Evolutionary conservation across 1,140 invertebrate genomes (phyloP).

Genomic region (Stegodyphus dumicola): DNA sequence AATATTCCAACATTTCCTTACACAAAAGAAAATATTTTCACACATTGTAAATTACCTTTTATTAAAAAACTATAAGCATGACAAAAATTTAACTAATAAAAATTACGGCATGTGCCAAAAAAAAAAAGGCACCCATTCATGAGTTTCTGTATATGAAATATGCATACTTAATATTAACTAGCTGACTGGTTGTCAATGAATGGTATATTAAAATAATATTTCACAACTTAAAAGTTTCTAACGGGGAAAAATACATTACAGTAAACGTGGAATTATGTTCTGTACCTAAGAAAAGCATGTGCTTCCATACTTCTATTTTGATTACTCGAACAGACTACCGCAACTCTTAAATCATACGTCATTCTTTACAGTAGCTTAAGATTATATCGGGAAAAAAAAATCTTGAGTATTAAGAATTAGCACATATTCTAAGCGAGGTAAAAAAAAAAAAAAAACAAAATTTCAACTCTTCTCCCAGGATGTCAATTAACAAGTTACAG

Average conservation of each 20-base stretch:
- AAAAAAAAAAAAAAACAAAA: too few relatives aligned
- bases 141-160: neutral
- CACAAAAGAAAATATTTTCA: too few relatives aligned
- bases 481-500: too few relatives aligned
- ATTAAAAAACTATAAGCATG: too few relatives aligned
- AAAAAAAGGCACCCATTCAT: neutral
- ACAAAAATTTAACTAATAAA: neutral
- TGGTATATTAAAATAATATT: neutral
- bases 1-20: too few relatives aligned
- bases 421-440: too few relatives aligned
- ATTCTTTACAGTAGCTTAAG: constrained; percentile 45
- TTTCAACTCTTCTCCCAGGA: too few relatives aligned
- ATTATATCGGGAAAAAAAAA: too few relatives aligned
- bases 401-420: too few relatives aligned
- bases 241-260: neutral
- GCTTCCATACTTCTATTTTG: constrained; percentile 99
- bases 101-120: neutral
- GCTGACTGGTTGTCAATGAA: neutral
- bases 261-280: neutral
- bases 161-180: neutral
- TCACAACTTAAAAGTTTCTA: neutral
- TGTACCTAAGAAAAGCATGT: constrained; percentile 88
- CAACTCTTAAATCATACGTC: constrained; percentile 76
- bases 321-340: constrained; percentile 98
- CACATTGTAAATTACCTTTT: too few relatives aligned